Evolutionary conservation across 64 coral and sea anemone species (phyloP).

Genomic region (Montipora cactus): DNA sequence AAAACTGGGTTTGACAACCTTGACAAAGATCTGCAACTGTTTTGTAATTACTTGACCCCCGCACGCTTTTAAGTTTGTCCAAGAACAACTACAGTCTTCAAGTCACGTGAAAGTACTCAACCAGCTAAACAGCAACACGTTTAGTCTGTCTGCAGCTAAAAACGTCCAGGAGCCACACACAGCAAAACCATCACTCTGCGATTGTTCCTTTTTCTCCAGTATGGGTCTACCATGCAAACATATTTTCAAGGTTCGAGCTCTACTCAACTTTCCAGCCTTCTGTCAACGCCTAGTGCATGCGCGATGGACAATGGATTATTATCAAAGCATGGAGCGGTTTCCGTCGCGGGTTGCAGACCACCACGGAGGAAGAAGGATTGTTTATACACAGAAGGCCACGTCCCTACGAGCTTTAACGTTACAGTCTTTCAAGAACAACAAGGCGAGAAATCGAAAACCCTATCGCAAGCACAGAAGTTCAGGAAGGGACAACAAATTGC

Average conservation of each 20-base stretch:
- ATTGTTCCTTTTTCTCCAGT: not conserved
- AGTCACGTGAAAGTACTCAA: not conserved
- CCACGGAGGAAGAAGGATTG: no score
- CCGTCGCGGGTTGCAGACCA: no score
- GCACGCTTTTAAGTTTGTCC: constrained; percentile 49
- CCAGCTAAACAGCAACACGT: not conserved
- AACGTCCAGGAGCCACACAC: not conserved
- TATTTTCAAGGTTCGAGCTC: constrained; percentile 33
- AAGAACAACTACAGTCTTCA: not conserved
- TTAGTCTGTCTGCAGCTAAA: not conserved
- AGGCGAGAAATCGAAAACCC: no score
- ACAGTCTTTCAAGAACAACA: no score
- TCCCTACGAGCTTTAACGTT: no score
- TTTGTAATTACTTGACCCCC: constrained; percentile 1
- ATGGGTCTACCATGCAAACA: constrained; percentile 32
- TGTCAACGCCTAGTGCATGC: not conserved
- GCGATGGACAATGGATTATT: constrained; percentile 33
- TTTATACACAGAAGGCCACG: no score
- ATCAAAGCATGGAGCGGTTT: not conserved
- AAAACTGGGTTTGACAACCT: not conserved
- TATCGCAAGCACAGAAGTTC: not conserved
- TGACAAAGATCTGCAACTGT: constrained; percentile 6
- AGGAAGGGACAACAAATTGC: constrained; percentile 12
- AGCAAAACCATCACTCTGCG: not conserved
- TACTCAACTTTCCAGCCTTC: constrained; percentile 9